Evolutionary conservation across 2,888 invertebrate species (phyloP), one percentile per base, ranked within the genome.

Genomic region (Epirrita christyi): DNA sequence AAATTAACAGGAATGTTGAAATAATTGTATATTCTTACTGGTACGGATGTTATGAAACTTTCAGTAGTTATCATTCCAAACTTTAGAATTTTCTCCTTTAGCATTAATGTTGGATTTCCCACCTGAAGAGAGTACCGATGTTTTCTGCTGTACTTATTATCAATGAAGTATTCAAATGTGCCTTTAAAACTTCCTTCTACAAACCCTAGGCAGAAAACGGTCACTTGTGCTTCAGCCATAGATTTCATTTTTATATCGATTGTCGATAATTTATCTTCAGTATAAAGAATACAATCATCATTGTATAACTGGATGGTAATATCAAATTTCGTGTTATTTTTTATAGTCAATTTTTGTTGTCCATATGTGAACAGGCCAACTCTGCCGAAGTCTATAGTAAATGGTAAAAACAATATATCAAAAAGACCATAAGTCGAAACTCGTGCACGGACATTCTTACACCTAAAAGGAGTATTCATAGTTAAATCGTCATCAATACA

Each of bases 51-150:
- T 2, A 88, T 57, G 63, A 88, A 91, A 63, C 68, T 75, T 65
- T 92, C 92, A 44, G 76, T 78, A 11, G 86, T 85, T 7, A 85
- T 83, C 91, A 91, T 91, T n/a, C 92, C 92, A 69, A 91, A 91
- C 61, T 88, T 92, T 40, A 90, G 68, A 55, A 42, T 66, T 65
- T 77, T 84, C 2, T 91, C 90, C 56, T 67, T 67, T 55, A 88
- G 46, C 64, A 74, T 73, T 52, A 91, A 71, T 43, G 70, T 68
- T 8, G 91, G 83, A 59, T 78, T 78, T 37, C 75, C 80, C 5
- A 85, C 82, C 70, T 81, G 71, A 55, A 88, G 68, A 28, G 49
- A 67, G 62, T 88, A 91, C 14, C 74, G 68, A 67, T 90, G 87
- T 70, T 78, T 77, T 59, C 82, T 76, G 51, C 57, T 59, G 66